Percentiles rank a stretch among this genome's conserved stretches.
phyloP scores from a whole-genome alignment of 2,888 invertebrate species.

The Miltochrista miniata region DNA sequence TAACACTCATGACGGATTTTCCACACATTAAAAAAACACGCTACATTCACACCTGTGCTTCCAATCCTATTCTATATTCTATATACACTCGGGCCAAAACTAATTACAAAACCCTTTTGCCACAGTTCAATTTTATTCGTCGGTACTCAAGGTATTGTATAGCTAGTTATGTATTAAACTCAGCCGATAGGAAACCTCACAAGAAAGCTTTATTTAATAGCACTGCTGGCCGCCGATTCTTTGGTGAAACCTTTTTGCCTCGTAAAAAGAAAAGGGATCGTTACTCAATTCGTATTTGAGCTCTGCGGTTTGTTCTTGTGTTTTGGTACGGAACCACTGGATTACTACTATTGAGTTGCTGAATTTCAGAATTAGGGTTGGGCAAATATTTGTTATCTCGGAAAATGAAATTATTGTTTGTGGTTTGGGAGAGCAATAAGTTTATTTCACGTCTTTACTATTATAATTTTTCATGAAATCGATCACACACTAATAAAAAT shows the following conservation, averaged over 20 bases:
- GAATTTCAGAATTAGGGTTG: too few species aligned
- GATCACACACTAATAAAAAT: too few species aligned
- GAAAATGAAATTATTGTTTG: too few species aligned
- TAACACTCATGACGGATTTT: too few species aligned
- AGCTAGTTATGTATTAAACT: neutral
- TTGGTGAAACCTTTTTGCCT: constrained; percentile 3
- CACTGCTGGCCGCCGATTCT: constrained; percentile 6
- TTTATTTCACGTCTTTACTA: too few species aligned
- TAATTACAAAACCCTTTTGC: neutral
- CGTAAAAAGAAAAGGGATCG: constrained; percentile 5
- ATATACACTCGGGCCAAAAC: too few species aligned
- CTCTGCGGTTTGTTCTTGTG: neutral
- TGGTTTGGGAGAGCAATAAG: too few species aligned
- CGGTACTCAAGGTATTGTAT: neutral
- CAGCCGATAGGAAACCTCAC: constrained; percentile 6
- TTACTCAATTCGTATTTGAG: constrained; percentile 1
- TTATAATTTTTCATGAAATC: too few species aligned
- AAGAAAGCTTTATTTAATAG: constrained; percentile 10
- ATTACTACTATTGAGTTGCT: neutral
- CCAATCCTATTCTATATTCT: too few species aligned
- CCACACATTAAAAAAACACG: too few species aligned
- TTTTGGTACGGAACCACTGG: neutral
- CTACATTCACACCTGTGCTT: too few species aligned
- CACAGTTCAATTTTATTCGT: constrained; percentile 2
- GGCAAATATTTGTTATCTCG: too few species aligned